These are phyloP conservation scores for Otus scops DNA, from an alignment of 2,797 vertebrate genomes.

Conservation along the genomic window DNA sequence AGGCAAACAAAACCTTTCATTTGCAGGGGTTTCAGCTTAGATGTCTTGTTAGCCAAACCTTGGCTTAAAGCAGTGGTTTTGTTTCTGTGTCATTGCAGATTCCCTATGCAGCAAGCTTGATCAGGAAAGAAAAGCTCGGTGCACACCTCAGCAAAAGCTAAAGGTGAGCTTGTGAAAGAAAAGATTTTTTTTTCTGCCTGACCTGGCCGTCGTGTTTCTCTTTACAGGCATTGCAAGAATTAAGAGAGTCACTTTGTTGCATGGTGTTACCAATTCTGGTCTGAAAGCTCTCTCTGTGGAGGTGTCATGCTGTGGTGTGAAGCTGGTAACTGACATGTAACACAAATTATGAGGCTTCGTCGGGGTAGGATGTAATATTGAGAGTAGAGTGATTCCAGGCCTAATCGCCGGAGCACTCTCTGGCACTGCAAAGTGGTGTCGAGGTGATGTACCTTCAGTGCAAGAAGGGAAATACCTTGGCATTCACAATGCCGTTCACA, in stretches of 20 bases:
- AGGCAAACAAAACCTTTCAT: not conserved
- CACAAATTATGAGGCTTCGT: fast-evolving
- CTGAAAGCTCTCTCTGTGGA: not conserved
- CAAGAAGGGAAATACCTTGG: not conserved
- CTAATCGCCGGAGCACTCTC: not conserved
- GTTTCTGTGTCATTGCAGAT: constrained; percentile 83
- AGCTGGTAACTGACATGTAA: not conserved
- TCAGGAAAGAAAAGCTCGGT: constrained; percentile 96
- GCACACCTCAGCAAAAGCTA: constrained; percentile 94
- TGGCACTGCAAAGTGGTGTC: not conserved
- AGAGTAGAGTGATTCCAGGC: not conserved
- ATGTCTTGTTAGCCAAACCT: not conserved
- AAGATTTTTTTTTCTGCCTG: not conserved
- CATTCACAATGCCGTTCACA: not conserved
- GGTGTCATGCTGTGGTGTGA: not conserved
- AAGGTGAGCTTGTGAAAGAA: constrained; percentile 75
- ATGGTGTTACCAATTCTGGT: not conserved
- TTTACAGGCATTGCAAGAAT: not conserved
- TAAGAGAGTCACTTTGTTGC: not conserved
- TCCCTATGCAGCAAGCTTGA: constrained; percentile 94
- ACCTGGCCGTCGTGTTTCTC: fast-evolving
- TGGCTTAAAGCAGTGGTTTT: not conserved
- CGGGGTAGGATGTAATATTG: fast-evolving
- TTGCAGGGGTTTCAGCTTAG: not conserved
- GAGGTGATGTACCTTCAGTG: fast-evolving